Percentiles rank a stretch among this genome's conserved stretches.
Evolutionary conservation across 2,888 invertebrate species (phyloP).

Genomic region (Cinara cedri): DNA sequence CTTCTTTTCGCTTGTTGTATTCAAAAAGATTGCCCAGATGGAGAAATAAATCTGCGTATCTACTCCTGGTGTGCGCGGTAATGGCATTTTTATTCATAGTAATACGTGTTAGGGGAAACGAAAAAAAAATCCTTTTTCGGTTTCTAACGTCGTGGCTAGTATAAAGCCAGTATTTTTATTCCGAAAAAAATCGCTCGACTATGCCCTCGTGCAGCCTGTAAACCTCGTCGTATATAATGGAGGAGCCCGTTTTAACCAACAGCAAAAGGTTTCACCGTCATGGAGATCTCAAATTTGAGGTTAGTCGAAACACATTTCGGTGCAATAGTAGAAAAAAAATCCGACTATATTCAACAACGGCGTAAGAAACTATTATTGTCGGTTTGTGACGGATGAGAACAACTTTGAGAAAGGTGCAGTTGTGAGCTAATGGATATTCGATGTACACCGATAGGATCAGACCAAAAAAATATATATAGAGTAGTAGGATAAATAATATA

Average conservation of each 20-base stretch:
- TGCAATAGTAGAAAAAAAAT: not conserved
- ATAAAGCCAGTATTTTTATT: conserved; percentile 31
- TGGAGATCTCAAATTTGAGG: conserved; percentile 12
- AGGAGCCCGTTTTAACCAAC: conserved; percentile 14
- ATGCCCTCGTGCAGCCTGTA: not conserved
- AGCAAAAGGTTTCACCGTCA: conserved; percentile 17
- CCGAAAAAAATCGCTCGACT: not conserved
- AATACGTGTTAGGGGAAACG: conserved; percentile 12
- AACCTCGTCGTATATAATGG: not conserved
- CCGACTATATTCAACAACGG: not conserved
- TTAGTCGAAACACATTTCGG: conserved; percentile 23
- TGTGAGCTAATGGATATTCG: conserved; percentile 52
- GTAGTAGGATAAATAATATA: not conserved
- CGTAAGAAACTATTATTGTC: conserved; percentile 42
- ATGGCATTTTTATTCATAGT: conserved; percentile 36
- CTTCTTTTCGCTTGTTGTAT: conserved; percentile 27
- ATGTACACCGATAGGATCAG: conserved; percentile 23
- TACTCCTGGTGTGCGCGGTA: not conserved
- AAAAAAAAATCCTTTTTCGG: conserved; percentile 4
- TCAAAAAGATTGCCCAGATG: conserved; percentile 33
- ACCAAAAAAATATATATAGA: not conserved
- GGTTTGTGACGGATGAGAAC: conserved; percentile 51
- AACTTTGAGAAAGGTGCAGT: conserved; percentile 32
- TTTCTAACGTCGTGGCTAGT: not conserved
- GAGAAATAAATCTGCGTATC: conserved; percentile 52